Conservation (phyloP, 2,888 invertebrate genomes). For the Parapristionchus giblindavisi region DNA sequence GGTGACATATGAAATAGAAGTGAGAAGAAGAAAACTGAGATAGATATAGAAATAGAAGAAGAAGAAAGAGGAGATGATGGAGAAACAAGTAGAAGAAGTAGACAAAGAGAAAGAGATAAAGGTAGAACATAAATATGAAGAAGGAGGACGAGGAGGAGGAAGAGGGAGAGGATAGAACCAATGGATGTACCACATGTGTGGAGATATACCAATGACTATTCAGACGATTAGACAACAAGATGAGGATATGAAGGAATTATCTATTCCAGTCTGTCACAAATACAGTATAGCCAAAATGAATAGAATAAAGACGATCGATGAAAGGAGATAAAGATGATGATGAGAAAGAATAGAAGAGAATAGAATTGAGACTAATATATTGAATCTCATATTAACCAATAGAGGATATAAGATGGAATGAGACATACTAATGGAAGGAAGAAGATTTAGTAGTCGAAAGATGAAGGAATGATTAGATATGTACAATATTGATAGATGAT, state of each 20-base stretch:
- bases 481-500: too few relatives aligned
- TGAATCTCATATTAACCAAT: too few relatives aligned
- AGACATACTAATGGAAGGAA: too few relatives aligned
- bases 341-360: not conserved
- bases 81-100: not conserved
- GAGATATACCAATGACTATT: too few relatives aligned
- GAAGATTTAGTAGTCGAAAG: too few relatives aligned
- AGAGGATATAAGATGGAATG: too few relatives aligned
- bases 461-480: too few relatives aligned
- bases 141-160: slow-evolving; percentile 14
- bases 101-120: not conserved
- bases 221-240: too few relatives aligned
- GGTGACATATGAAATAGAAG: not conserved
- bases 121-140: not conserved
- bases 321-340: not conserved
- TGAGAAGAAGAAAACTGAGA: not conserved
- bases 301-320: not conserved
- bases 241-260: too few relatives aligned
- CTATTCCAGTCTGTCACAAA: not conserved
- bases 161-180: slow-evolving; percentile 2
- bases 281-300: not conserved
- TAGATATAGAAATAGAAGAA: not conserved
- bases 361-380: too few relatives aligned
- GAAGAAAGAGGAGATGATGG: not conserved
- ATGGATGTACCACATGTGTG: too few relatives aligned